Evolutionary conservation across 2,888 invertebrate genomes (phyloP), one percentile per base, ranked within the genome.

Genomic region (Teleogryllus oceanicus): DNA sequence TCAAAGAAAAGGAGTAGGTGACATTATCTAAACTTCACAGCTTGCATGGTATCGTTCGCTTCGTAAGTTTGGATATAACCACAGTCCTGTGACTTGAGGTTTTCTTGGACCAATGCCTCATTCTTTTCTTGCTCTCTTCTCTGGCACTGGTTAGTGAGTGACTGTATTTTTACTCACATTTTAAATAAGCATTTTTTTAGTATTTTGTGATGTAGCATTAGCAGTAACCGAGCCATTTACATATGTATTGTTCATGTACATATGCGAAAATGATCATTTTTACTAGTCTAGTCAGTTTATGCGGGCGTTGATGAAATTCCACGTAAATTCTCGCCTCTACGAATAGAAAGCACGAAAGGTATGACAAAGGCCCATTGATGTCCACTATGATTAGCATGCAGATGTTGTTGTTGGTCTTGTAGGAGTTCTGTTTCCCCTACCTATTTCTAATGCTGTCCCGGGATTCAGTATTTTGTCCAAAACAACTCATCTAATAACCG

Each of bases 1-100:
- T 96, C 83, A 98, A 98, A 89, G 95, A 98, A 86, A 93, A 94
- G 89, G 92, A 92, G 97, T 97, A 89, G 93, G 94, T 92, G 80
- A 78, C 77, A 75, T 50, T 18, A 24, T n/a, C 50, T 21, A 62
- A 62, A 13, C n/a, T 18, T 18, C 62, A 18, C 8, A 18, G 62
- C 62, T 18, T 62, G 62, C 62, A 76, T 49, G 50, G 50, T 79
- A 49, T 11, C 24, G 20, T 76, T 79, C 12, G 76, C 20, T 79
- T 74, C 79, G 74, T 74, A 74, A 77, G 16, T 62, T 78, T 11
- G n/a, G 13, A 75, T 12, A 50, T 21, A 75, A 49, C 37, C 13
- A n/a, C n/a, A 62, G 62, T 62, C n/a, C n/a, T 62, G 62, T 8
- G 8, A n/a, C 62, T 62, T 62, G 62, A 62, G 37, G 24, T 37